These are phyloP conservation scores for Ammospiza nelsoni DNA, from an alignment of 2,113 vertebrate species.

Conservation along the genomic window DNA sequence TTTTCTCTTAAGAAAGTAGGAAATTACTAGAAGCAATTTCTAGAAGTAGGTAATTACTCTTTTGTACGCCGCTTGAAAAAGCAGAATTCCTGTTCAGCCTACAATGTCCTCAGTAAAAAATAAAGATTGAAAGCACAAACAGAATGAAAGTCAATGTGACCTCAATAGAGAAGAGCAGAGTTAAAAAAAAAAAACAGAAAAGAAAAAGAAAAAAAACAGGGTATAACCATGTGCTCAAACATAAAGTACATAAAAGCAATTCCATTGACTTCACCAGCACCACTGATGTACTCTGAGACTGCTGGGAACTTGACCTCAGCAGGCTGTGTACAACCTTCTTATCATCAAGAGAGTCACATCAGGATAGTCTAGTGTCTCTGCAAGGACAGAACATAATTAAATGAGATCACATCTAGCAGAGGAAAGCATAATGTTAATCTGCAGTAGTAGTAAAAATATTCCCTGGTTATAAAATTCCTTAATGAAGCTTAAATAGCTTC, in stretches of 20 bases:
- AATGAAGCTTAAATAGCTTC: background rate
- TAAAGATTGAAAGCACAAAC: background rate
- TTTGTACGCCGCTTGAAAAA: background rate
- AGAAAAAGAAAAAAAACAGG: background rate
- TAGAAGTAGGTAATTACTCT: background rate
- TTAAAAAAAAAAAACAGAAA: too few species aligned
- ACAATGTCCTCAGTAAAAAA: background rate
- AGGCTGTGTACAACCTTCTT: background rate
- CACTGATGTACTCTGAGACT: background rate
- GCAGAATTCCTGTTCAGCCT: background rate
- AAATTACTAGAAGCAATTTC: background rate
- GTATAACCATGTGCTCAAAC: background rate
- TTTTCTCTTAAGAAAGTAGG: background rate
- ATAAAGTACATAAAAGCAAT: background rate
- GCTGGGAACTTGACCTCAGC: background rate
- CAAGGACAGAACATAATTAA: slow-evolving; percentile 21
- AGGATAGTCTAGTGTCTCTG: background rate
- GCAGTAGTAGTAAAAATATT: background rate
- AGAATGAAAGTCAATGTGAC: slow-evolving; percentile 12
- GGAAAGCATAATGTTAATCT: background rate
- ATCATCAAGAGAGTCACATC: background rate
- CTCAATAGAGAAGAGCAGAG: background rate
- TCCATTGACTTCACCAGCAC: background rate
- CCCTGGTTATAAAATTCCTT: background rate
- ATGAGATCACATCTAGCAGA: background rate